Percentiles rank a stretch among this genome's conserved stretches.
Conservation (phyloP, 1,140 invertebrate species). For the Octopus bimaculoides region DNA sequence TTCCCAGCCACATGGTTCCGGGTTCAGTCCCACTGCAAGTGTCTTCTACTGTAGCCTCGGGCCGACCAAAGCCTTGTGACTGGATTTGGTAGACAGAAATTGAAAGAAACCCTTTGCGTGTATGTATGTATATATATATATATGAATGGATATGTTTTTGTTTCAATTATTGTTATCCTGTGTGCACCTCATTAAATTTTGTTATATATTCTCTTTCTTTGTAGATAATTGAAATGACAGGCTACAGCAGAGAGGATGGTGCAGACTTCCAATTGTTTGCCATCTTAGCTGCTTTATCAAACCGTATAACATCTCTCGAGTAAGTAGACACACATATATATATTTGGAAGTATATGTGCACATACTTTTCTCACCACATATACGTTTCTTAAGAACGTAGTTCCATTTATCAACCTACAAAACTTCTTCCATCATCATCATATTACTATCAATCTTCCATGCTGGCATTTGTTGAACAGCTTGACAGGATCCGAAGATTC, state of each 20-base stretch:
- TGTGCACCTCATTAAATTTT: background rate
- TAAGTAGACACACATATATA: conserved; percentile 29
- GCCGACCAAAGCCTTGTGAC: too few species aligned
- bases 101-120: too few species aligned
- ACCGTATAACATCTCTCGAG: conserved; percentile 48
- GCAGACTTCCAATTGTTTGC: conserved; percentile 52
- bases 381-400: too few species aligned
- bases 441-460: background rate
- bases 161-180: too few species aligned
- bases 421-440: background rate
- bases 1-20: too few species aligned
- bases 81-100: too few species aligned
- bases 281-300: conserved; percentile 48
- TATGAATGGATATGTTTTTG: too few species aligned
- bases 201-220: conserved; percentile 13
- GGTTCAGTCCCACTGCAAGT: too few species aligned
- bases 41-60: too few species aligned
- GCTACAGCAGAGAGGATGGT: conserved; percentile 44
- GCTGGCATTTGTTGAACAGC: background rate
- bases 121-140: too few species aligned
- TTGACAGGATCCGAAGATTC: background rate
- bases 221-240: conserved; percentile 46
- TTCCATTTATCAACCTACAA: too few species aligned
- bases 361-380: background rate
- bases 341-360: background rate